phyloP scores from a whole-genome alignment of 2,113 vertebrate genomes.

The Chloroceryle aenea region DNA sequence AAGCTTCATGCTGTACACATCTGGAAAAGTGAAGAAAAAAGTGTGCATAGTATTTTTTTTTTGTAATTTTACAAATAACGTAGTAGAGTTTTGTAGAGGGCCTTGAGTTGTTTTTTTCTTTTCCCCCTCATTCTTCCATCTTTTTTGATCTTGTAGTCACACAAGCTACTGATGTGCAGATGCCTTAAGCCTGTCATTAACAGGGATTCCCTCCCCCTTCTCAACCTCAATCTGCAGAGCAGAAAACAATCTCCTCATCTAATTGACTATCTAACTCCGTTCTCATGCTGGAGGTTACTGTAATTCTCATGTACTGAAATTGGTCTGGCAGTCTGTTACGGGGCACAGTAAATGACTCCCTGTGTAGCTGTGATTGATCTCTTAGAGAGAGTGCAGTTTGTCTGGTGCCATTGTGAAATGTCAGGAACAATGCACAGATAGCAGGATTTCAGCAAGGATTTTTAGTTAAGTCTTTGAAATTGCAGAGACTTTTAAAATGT shows the following conservation, averaged over 20 bases:
- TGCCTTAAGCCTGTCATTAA: background rate
- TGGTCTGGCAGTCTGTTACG: background rate
- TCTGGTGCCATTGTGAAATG: background rate
- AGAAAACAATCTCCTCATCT: background rate
- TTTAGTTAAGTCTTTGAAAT: background rate
- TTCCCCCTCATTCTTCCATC: rapidly evolving
- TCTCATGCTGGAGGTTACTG: background rate
- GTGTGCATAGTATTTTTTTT: rapidly evolving
- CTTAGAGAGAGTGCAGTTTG: background rate
- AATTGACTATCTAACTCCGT: background rate
- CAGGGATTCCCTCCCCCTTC: background rate
- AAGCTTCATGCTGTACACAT: background rate
- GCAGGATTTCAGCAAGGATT: background rate
- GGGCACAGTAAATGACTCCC: background rate
- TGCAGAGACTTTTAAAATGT: background rate
- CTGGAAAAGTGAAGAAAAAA: background rate
- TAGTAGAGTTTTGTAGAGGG: background rate
- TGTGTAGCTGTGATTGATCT: background rate
- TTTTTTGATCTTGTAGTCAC: background rate
- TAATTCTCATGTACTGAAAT: background rate
- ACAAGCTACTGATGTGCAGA: background rate
- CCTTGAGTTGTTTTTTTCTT: rapidly evolving
- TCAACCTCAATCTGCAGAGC: background rate
- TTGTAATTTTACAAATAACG: background rate
- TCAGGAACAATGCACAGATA: background rate